Base-by-base conservation (phyloP, 2,888 invertebrate genomes). In the Pseudococcus viburni region DNA sequence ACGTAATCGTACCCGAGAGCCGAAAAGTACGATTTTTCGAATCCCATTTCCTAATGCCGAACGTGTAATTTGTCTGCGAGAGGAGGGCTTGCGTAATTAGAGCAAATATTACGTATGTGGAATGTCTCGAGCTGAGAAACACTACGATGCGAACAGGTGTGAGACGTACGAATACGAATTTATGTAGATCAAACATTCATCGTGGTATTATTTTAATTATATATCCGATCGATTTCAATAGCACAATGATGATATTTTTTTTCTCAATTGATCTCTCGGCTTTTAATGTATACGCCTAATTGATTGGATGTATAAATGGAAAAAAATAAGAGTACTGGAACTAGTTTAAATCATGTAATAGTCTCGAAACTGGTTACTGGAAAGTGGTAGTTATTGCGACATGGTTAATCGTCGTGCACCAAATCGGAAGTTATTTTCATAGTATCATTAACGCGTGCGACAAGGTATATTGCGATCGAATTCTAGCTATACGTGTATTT, bases 381-480 rank as follows among this genome's bases (percentile, higher is more conserved):
- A 80, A 80, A 42, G 80, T 42, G 80, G 42, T 80, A 42, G 80
- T 80, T 42, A 80, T 80, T 80, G 80, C 80, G 80, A 80, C 80
- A 80, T 80, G n/a, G 42, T 73, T 80, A 80, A 80, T 80, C 39
- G 42, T 42, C 42, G 42, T 80, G 80, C 80, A 80, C 80, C 80
- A 80, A 80, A 80, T 80, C 80, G 80, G 80, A 80, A 80, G 80
- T 80, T 80, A 80, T 80, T 80, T 80, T 80, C 39, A 80, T 80
- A 73, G 80, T 42, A 80, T 80, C 80, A 80, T 80, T 80, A 80
- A 80, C n/a, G 12, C 80, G 26, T 2, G 80, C 80, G 80, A 80
- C 80, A 42, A 33, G 80, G 39, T 19, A 19, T 8, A 26, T 26
- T 33, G 68, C 26, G 33, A 73, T 73, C 33, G 68, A 73, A 64